Conservation (phyloP, 2,888 invertebrate genomes). For the Hydroisotoma schaefferi region DNA sequence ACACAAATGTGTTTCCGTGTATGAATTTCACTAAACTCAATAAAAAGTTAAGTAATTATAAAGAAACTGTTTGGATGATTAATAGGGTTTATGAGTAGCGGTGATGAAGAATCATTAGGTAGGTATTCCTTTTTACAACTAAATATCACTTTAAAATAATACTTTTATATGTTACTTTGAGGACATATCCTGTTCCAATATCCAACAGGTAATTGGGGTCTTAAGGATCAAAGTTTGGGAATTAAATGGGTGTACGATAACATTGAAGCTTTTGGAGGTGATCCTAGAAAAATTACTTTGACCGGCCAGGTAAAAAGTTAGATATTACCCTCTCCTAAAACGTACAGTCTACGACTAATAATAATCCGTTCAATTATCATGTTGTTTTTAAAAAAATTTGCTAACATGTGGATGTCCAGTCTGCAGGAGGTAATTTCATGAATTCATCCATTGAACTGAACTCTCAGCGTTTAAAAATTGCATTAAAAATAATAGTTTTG, state of each 20-base stretch:
- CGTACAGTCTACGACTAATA: background rate
- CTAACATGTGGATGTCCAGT: background rate
- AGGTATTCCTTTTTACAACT: background rate
- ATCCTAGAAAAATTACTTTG: slow-evolving; percentile 18
- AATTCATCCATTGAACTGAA: background rate
- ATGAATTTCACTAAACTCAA: too few species aligned
- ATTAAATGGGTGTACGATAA: slow-evolving; percentile 24
- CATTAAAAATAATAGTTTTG: background rate
- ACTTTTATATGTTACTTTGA: background rate
- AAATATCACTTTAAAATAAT: background rate
- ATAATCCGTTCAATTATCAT: background rate
- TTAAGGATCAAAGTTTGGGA: slow-evolving; percentile 17
- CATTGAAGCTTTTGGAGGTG: slow-evolving; percentile 26
- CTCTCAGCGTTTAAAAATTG: background rate
- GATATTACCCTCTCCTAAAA: too few species aligned
- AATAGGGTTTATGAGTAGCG: background rate
- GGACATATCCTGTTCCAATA: background rate
- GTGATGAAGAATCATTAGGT: background rate
- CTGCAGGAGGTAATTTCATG: background rate
- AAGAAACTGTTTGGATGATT: background rate
- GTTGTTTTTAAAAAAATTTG: too few species aligned
- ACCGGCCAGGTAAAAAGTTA: slow-evolving; percentile 14
- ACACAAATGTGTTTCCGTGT: too few species aligned
- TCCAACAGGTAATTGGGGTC: slow-evolving; percentile 9
- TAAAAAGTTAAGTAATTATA: too few species aligned